phyloP scores from a whole-genome alignment of 2,113 vertebrate species.

The Argyrosomus japonicus region DNA sequence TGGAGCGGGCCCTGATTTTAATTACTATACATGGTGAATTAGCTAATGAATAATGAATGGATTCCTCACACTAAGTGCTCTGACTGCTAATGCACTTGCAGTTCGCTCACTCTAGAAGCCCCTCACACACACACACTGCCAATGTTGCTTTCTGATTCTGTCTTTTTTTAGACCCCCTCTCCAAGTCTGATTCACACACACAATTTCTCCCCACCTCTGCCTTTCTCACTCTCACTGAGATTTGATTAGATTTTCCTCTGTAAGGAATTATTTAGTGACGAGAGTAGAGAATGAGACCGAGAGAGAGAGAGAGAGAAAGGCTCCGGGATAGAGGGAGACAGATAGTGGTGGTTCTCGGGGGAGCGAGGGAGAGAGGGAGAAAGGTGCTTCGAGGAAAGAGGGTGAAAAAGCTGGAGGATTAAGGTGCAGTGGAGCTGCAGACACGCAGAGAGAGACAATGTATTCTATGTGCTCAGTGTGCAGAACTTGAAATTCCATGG shows the following conservation, averaged over 20 bases:
- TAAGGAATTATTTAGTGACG: slow-evolving; percentile 79
- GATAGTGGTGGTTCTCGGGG: slow-evolving; percentile 60
- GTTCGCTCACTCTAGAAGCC: slow-evolving; percentile 65
- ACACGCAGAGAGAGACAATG: slow-evolving; percentile 47
- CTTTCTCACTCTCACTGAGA: slow-evolving; percentile 66
- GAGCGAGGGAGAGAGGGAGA: slow-evolving; percentile 45
- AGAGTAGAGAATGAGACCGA: slow-evolving; percentile 60
- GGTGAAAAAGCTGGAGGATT: slow-evolving; percentile 59
- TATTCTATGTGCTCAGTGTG: slow-evolving; percentile 45
- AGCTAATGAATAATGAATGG: slow-evolving; percentile 88
- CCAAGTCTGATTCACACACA: slow-evolving; percentile 59
- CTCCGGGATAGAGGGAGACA: slow-evolving; percentile 64
- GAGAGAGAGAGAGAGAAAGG: slow-evolving; percentile 61
- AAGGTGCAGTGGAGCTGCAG: slow-evolving; percentile 64
- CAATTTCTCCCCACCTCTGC: slow-evolving; percentile 60
- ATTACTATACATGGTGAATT: slow-evolving; percentile 86
- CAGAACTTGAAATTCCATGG: slow-evolving; percentile 31
- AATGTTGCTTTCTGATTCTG: slow-evolving; percentile 68
- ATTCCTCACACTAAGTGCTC: slow-evolving; percentile 83
- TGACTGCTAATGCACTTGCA: slow-evolving; percentile 84
- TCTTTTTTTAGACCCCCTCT: slow-evolving; percentile 52
- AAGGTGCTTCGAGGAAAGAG: slow-evolving; percentile 73
- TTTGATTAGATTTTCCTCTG: slow-evolving; percentile 78
- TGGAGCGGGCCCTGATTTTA: slow-evolving; percentile 81
- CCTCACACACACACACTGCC: slow-evolving; percentile 68